These are phyloP conservation scores for Sycophila texana DNA, from an alignment of 2,888 invertebrate species.

Conservation along the genomic window DNA sequence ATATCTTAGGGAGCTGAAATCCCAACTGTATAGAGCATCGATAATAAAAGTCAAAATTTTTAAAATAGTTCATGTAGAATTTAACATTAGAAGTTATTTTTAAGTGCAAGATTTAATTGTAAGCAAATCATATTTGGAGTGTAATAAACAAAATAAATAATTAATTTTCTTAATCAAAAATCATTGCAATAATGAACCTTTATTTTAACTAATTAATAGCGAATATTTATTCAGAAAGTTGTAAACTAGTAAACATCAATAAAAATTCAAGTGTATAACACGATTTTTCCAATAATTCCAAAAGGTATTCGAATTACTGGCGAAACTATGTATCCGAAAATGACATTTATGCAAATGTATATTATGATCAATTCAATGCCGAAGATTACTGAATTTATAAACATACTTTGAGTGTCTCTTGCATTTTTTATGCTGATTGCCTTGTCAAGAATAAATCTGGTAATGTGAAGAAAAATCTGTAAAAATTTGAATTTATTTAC, in stretches of 20 bases:
- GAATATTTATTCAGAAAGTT: background rate
- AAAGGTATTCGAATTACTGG: conserved; percentile 68
- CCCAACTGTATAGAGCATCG: conserved; percentile 18
- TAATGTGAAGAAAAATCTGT: conserved; percentile 58
- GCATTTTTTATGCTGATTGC: conserved; percentile 66
- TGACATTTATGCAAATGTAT: conserved; percentile 67
- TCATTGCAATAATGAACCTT: background rate
- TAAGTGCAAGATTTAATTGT: conserved; percentile 18
- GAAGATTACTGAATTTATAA: conserved; percentile 65
- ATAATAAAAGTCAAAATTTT: conserved; percentile 19
- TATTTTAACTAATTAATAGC: conserved; percentile 18
- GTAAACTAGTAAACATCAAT: background rate
- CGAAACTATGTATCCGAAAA: conserved; percentile 68
- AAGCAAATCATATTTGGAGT: conserved; percentile 37
- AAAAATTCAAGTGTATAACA: conserved; percentile 62
- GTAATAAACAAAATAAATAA: conserved; percentile 48
- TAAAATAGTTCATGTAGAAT: conserved; percentile 14
- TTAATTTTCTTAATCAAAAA: conserved; percentile 45
- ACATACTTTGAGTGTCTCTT: conserved; percentile 62
- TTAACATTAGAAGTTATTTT: conserved; percentile 10
- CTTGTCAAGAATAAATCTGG: conserved; percentile 69
- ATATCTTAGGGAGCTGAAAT: background rate
- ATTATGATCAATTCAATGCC: conserved; percentile 66
- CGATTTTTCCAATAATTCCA: conserved; percentile 65
- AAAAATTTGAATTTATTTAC: conserved; percentile 10